Conservation (phyloP, 2,888 invertebrate species). For the Rhamphomyia laevipes region DNA sequence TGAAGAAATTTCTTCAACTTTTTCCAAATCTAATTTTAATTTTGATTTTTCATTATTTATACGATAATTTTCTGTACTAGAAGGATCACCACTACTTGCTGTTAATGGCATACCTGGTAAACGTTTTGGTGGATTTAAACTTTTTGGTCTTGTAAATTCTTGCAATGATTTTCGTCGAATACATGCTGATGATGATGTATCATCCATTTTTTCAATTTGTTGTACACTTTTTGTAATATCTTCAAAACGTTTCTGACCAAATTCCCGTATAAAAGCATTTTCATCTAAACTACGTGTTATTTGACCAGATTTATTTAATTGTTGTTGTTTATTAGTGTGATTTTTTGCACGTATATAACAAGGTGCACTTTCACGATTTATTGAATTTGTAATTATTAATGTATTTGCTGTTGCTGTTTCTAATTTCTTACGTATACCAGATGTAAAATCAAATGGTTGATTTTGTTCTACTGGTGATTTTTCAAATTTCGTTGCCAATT, state of each 20-base stretch:
- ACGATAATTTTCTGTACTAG: neutral
- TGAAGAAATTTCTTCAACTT: constrained; percentile 8
- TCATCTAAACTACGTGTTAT: constrained; percentile 58
- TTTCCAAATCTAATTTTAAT: constrained; percentile 18
- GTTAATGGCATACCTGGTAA: constrained; percentile 31
- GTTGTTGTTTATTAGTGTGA: constrained; percentile 27
- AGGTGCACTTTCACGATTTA: constrained; percentile 21
- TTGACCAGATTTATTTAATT: constrained; percentile 49
- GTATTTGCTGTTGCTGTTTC: no score
- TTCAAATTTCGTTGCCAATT: constrained; percentile 51
- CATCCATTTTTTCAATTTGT: constrained; percentile 27
- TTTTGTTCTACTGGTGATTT: constrained; percentile 47
- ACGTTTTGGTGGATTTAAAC: constrained; percentile 44
- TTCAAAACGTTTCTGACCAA: constrained; percentile 38
- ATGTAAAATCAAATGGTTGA: constrained; percentile 42
- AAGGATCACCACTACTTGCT: neutral
- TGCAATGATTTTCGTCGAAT: constrained; percentile 41
- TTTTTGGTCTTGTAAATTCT: constrained; percentile 49
- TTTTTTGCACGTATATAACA: constrained; percentile 51
- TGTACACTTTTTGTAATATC: constrained; percentile 28
- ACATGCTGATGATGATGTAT: constrained; percentile 10
- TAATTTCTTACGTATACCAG: neutral
- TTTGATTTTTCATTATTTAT: constrained; percentile 20
- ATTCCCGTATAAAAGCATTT: constrained; percentile 59
- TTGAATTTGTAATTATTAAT: neutral